phyloP scores from a whole-genome alignment of 92 coral and sea anemone species.

The Umimayanthus chanpuru region DNA sequence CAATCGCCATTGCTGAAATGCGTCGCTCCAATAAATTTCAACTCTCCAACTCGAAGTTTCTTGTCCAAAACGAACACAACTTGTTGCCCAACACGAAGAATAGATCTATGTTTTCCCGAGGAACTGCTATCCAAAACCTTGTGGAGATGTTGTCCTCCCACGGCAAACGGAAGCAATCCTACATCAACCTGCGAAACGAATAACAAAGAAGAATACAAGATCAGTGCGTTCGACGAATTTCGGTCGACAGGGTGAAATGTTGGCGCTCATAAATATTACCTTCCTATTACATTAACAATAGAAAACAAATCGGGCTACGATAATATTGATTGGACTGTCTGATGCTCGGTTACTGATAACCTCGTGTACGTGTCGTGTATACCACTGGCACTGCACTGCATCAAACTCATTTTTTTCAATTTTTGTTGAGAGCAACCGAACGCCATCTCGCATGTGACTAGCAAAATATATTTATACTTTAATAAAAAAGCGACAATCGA shows the following conservation, averaged over 20 bases:
- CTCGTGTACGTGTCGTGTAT: neutral
- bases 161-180: neutral
- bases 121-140: neutral
- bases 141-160: neutral
- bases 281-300: constrained; percentile 8
- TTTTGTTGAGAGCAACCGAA: neutral
- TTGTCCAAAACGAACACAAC: constrained; percentile 87
- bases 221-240: neutral
- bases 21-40: constrained; percentile 82
- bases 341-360: neutral
- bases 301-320: neutral
- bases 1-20: constrained; percentile 92
- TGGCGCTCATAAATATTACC: neutral
- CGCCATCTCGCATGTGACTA: neutral
- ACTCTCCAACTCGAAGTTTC: constrained; percentile 72
- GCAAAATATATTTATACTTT: neutral
- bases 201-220: neutral
- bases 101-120: constrained; percentile 39
- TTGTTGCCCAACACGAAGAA: constrained; percentile 70
- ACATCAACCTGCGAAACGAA: constrained; percentile 29
- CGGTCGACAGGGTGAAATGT: neutral
- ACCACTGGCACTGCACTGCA: neutral
- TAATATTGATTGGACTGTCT: neutral
- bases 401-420: neutral
- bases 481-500: neutral